These are phyloP conservation scores for Proterorhinus semilunaris DNA, from an alignment of 2,113 vertebrate species.

Conservation along the genomic window DNA sequence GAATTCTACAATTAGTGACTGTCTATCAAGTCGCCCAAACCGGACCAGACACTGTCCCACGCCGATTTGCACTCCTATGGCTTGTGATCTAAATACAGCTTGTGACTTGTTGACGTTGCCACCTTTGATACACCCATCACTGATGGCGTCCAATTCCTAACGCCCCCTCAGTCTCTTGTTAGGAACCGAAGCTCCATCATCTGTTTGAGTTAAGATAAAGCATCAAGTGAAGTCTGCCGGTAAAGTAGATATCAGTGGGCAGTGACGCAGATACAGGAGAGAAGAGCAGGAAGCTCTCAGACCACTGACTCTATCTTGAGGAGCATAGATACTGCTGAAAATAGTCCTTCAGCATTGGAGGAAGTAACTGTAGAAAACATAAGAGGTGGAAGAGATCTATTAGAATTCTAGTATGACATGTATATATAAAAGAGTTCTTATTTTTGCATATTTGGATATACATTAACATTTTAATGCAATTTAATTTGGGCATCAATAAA, in stretches of 20 bases:
- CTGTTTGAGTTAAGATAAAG: constrained; percentile 60
- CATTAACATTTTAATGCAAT: too few species aligned
- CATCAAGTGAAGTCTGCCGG: constrained; percentile 58
- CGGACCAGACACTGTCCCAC: background rate
- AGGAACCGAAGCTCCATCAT: constrained; percentile 27
- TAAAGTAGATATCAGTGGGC: constrained; percentile 62
- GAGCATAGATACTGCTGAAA: constrained; percentile 52
- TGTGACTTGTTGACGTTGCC: constrained; percentile 41
- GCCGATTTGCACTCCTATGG: constrained; percentile 7
- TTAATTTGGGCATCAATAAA: too few species aligned
- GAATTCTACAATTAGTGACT: too few species aligned
- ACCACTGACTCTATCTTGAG: constrained; percentile 60
- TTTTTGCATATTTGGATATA: too few species aligned
- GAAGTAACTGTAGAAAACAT: background rate
- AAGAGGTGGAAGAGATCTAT: background rate
- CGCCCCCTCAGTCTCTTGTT: constrained; percentile 36
- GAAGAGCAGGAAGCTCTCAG: constrained; percentile 55
- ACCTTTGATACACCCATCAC: constrained; percentile 30
- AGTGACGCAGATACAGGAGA: constrained; percentile 49
- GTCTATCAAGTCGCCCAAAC: too few species aligned
- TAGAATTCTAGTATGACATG: background rate
- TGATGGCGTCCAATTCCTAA: constrained; percentile 38
- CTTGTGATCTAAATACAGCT: constrained; percentile 15
- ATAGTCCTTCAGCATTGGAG: constrained; percentile 35
- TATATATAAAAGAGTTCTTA: too few species aligned